These are phyloP conservation scores for Hemicordylus capensis DNA, from an alignment of 2,113 vertebrate species.

Conservation along the genomic window DNA sequence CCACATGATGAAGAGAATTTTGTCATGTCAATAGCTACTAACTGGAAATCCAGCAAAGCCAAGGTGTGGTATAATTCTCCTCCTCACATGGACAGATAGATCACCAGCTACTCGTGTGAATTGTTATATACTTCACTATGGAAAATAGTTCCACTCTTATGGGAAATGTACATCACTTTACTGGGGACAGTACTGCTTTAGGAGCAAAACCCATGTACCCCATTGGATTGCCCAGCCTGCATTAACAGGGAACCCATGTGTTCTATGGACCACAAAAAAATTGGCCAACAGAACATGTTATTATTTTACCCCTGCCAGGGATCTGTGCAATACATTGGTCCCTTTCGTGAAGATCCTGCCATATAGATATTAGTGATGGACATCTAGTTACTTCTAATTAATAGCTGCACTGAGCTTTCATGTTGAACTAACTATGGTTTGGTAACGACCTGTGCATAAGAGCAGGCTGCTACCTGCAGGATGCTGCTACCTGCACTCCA, in stretches of 20 bases:
- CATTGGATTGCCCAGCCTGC: neutral
- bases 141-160: neutral
- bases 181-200: neutral
- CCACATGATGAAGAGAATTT: neutral
- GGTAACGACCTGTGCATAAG: neutral
- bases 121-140: neutral
- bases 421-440: conserved; percentile 25
- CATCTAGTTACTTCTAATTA: neutral
- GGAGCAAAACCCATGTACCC: neutral
- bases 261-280: too few relatives aligned
- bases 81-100: too few relatives aligned
- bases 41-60: neutral
- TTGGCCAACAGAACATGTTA: too few relatives aligned
- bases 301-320: neutral
- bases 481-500: conserved; percentile 13
- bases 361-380: neutral
- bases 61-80: too few relatives aligned
- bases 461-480: conserved; percentile 25
- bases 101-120: neutral
- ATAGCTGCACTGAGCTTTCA: neutral
- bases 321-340: neutral
- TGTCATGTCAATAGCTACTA: neutral
- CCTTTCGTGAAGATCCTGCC: neutral
- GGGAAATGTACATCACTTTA: neutral
- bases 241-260: neutral